These are phyloP conservation scores for Chrysolophus pictus DNA, from an alignment of 2,797 vertebrate genomes.

Conservation along the genomic window DNA sequence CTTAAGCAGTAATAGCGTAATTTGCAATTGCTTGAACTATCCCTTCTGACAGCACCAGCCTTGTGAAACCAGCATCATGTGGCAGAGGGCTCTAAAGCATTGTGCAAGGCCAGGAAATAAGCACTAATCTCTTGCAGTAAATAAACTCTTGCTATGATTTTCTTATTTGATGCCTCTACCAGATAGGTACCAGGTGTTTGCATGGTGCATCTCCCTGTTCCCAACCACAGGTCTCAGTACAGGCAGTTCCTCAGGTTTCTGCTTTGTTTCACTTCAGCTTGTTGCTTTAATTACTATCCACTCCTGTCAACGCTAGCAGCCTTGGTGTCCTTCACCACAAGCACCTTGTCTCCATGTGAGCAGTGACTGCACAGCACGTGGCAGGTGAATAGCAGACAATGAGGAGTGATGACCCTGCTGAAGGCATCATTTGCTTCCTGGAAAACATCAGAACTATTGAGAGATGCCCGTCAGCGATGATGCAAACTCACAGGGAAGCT, in stretches of 20 bases:
- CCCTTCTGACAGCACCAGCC: neutral
- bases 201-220: neutral
- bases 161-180: neutral
- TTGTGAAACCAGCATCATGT: fast-evolving
- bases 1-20: neutral
- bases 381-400: neutral
- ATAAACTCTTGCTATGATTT: neutral
- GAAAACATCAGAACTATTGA: neutral
- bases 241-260: neutral
- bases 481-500: neutral
- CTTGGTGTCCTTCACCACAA: neutral
- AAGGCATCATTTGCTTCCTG: neutral
- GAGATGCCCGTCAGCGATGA: neutral
- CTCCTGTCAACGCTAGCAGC: neutral
- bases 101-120: neutral
- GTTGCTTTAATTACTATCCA: neutral
- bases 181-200: fast-evolving
- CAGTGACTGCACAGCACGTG: neutral
- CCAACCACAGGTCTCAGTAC: neutral
- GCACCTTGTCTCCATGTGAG: neutral
- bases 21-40: neutral
- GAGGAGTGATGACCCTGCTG: neutral
- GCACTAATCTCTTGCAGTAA: no score
- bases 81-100: neutral
- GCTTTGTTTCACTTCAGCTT: neutral